phyloP scores from a whole-genome alignment of 2,113 vertebrate species.

The Plecturocebus donacophilus region DNA sequence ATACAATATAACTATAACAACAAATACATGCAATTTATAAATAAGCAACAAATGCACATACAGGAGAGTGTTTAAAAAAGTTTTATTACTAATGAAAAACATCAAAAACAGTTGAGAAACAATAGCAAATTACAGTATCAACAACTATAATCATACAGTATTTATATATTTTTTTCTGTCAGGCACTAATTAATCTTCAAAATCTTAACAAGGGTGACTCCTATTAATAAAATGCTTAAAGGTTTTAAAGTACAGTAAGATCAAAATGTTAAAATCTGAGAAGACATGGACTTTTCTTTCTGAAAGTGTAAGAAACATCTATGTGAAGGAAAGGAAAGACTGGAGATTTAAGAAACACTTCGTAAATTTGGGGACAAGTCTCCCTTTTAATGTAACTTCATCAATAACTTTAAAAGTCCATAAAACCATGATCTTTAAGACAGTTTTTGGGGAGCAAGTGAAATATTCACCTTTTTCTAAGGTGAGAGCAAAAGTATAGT shows the following conservation, averaged over 20 bases:
- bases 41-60: not conserved
- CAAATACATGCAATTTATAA: not conserved
- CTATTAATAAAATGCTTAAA: not conserved
- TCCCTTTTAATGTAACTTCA: not conserved
- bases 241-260: not conserved
- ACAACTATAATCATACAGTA: not conserved
- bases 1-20: not conserved
- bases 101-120: not conserved
- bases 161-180: not conserved
- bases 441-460: not conserved
- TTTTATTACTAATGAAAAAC: not conserved
- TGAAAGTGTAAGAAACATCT: not conserved
- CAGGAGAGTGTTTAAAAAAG: not conserved
- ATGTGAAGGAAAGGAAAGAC: not conserved
- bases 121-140: not conserved
- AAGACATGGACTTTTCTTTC: not conserved
- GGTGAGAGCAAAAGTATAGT: not conserved
- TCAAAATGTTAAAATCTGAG: not conserved
- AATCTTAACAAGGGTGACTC: not conserved
- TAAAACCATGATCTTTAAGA: not conserved
- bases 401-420: not conserved
- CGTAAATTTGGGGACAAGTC: not conserved
- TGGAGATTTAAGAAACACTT: not conserved
- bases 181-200: not conserved
- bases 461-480: not conserved